Base-by-base conservation (phyloP, 2,888 invertebrate genomes). In the Hedya salicella region DNA sequence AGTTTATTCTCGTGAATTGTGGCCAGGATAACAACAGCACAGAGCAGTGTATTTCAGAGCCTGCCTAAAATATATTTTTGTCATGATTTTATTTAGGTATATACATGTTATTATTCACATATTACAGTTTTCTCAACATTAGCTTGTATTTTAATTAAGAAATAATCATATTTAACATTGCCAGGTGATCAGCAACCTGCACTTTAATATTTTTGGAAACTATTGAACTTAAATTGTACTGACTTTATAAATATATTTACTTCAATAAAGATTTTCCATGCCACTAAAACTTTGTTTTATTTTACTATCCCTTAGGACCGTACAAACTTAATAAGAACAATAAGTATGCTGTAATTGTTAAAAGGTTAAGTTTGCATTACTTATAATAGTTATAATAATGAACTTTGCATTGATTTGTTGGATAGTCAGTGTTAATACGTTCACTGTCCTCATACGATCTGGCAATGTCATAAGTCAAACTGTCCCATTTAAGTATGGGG, bases 191-290 rank as follows among this genome's bases (percentile, higher is more conserved):
- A 92, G 89, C 92, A 88, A 92, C 93, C 93, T 93, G 93, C 93
- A 91, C 93, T 92, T 93, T 93, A 93, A 93, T 93, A 93, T 93
- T 93, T 93, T 93, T 93, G 93, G 92, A 93, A 92, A 92, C 92
- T 93, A 93, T 93, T 93, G 92, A 93, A 92, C 93, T 93, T 93
- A 93, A 93, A 93, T 93, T 93, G 93, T 93, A 93, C 93, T 93
- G 92, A 93, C 92, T 93, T 93, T 93, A 93, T 93, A 92, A 93
- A 93, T 92, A 93, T 93, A 93, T 93, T 93, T 93, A 93, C 92
- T 93, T 93, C 92, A 93, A 93, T 93, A 93, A 93, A 93, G 92
- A 93, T 93, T 92, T 92, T 92, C 92, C 91, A 92, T 91, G 92
- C 92, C 92, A 92, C 91, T 92, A 92, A 73, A 75, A 69, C 71